These are phyloP conservation scores for Phengaris alcon DNA, from an alignment of 2,888 invertebrate species.

Conservation along the genomic window DNA sequence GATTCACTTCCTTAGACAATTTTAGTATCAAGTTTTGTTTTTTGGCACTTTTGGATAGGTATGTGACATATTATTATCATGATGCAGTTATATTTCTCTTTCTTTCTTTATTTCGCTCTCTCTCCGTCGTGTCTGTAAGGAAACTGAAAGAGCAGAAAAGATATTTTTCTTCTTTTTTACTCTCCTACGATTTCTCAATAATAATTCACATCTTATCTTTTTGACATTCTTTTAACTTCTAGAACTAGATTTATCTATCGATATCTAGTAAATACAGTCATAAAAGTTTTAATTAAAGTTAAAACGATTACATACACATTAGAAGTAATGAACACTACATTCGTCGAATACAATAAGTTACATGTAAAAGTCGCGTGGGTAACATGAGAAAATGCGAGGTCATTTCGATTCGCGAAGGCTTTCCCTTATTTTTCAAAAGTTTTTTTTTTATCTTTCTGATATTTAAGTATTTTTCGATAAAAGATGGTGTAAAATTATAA, in stretches of 20 bases:
- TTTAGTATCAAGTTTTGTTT: background rate
- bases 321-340: slow-evolving; percentile 9
- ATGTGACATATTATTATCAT: background rate
- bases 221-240: background rate
- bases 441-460: background rate
- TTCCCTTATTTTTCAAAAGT: background rate
- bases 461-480: too few relatives aligned
- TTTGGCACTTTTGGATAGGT: slow-evolving; percentile 5
- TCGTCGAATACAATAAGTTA: slow-evolving; percentile 14
- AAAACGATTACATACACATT: background rate
- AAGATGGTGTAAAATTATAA: too few relatives aligned
- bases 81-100: background rate
- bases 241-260: background rate
- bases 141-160: background rate
- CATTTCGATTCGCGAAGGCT: background rate
- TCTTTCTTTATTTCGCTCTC: background rate
- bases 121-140: background rate
- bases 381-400: background rate
- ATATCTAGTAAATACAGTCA: background rate
- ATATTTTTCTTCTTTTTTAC: background rate
- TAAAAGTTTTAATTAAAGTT: background rate
- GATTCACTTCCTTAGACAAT: background rate
- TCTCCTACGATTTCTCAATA: background rate
- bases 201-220: background rate
- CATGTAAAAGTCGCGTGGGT: background rate